These are phyloP conservation scores for Catostomus latipinnis DNA, from an alignment of 2,797 vertebrate species.

Conservation along the genomic window DNA sequence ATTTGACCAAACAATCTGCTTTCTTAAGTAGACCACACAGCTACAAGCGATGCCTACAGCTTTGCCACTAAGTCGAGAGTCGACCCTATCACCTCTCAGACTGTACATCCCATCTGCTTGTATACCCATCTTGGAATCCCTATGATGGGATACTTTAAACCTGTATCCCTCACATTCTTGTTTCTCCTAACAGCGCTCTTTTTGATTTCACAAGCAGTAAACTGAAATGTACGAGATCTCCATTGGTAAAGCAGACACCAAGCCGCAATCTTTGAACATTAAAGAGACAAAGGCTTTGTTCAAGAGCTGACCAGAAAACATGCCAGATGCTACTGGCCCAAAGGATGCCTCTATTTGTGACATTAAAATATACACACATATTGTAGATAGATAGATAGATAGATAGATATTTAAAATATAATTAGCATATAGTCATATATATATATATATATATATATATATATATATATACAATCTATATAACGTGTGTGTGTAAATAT, in stretches of 20 bases:
- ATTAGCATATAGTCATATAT: no score
- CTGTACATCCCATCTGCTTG: slow-evolving; percentile 82
- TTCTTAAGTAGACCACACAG: slow-evolving; percentile 81
- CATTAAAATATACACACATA: no score
- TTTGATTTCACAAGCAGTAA: not conserved
- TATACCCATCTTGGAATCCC: slow-evolving; percentile 74
- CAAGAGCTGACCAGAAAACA: not conserved
- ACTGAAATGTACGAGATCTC: not conserved
- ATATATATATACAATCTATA: no score
- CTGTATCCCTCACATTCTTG: slow-evolving; percentile 67
- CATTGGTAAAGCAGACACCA: not conserved
- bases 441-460: no score
- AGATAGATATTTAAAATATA: no score
- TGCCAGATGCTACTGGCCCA: not conserved
- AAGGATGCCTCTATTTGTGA: no score
- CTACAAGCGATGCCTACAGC: slow-evolving; percentile 81
- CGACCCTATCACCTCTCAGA: slow-evolving; percentile 77
- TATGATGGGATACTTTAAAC: slow-evolving; percentile 75
- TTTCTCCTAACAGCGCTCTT: slow-evolving; percentile 51
- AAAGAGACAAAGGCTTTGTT: not conserved
- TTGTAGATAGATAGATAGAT: no score
- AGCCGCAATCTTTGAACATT: not conserved
- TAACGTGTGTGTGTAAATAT: no score
- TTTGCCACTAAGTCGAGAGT: slow-evolving; percentile 75
- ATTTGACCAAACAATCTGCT: slow-evolving; percentile 84